Evolutionary conservation across 2,888 invertebrate genomes (phyloP), one percentile per base, ranked within the genome.

Genomic region (Cryptus viduatorius): DNA sequence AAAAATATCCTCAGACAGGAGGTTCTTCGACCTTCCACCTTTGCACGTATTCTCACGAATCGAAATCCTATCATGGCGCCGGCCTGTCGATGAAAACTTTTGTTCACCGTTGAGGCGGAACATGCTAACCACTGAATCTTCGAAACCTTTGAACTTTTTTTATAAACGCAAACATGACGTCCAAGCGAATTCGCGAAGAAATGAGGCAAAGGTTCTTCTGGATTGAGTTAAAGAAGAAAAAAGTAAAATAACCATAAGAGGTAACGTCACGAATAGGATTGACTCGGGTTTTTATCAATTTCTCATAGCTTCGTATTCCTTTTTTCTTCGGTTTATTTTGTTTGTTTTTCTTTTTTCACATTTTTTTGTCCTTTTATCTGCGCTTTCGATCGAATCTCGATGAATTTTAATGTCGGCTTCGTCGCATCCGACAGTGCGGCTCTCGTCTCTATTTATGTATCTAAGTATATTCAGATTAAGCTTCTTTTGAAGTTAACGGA

Each of bases 11-110:
- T 65, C 56, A 78, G 81, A 77, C 73, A 69, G 46, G 42, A 64
- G 73, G 78, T 84, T 84, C 76, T 67, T 65, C 78, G 81, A 84
- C 81, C 84, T 84, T 78, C 77, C 73, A 84, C 84, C 81, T 84
- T 84, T 81, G n/a, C 16, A 31, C 53, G 24, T 56, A 56, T 56
- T 56, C 56, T 12, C 31, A 37, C 50, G 72, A 79, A 83, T 76
- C 76, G 59, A 65, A 76, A 79, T 72, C 75, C 53, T 12, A 69
- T 68, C 65, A 42, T 64, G 16, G 24, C 31, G 48, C 46, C 75
- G 19, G 50, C 46, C 77, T 65, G 29, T 29, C 50, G 44, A 24
- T 14, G 53, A 56, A 76, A 75, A 80, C 61, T 81, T 77, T 83
- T 75, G 31, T 79, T 83, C 56, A 46, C 61, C 77, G 48, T 64